Conservation (phyloP, 2,888 invertebrate species). For the Agriopis leucophaearia region DNA sequence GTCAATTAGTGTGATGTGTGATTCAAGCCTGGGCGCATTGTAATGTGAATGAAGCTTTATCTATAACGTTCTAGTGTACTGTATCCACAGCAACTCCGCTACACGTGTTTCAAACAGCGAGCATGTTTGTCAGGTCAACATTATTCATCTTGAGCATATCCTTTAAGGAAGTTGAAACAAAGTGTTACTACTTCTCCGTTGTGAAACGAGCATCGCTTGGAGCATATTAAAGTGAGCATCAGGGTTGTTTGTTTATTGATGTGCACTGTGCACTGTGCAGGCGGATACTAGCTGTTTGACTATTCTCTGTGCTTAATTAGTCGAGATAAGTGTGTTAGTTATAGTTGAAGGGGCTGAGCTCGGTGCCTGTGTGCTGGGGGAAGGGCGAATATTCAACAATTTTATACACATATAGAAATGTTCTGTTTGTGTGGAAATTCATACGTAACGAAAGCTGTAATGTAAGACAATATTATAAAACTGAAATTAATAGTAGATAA, state of each 20-base stretch:
- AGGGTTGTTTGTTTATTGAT: conserved; percentile 15
- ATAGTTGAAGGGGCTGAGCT: conserved; percentile 10
- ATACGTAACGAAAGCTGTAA: no score
- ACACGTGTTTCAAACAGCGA: background rate
- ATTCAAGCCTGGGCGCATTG: no score
- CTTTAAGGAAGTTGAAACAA: conserved; percentile 10
- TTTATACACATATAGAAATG: no score
- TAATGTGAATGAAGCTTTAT: no score
- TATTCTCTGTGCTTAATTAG: conserved; percentile 25
- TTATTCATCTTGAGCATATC: conserved; percentile 6
- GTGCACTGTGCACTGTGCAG: no score
- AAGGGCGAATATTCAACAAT: no score
- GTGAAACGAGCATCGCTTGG: background rate
- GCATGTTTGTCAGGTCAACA: conserved; percentile 6
- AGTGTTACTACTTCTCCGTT: background rate
- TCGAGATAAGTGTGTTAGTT: conserved; percentile 22
- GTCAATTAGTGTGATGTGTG: no score
- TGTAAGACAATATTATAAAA: no score
- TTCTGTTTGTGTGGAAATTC: no score
- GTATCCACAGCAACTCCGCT: background rate
- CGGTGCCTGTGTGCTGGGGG: background rate
- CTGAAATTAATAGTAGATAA: no score
- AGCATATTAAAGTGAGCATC: conserved; percentile 18
- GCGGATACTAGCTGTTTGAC: conserved; percentile 1
- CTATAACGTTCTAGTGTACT: no score